Evolutionary conservation across 2,888 invertebrate species (phyloP).

Genomic region (Pristionchus maxplancki): DNA sequence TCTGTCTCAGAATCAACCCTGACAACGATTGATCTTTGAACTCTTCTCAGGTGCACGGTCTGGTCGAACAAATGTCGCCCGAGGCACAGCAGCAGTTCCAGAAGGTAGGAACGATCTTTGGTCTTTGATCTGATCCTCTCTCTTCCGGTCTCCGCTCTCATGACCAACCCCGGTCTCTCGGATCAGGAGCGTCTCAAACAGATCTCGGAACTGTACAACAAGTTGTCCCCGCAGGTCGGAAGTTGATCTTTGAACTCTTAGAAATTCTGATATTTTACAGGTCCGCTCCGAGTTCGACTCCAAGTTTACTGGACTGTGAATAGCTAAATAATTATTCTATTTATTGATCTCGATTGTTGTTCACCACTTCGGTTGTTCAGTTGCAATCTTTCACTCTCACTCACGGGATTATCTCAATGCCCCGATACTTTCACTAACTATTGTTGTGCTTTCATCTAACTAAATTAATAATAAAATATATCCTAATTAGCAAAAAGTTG

Average conservation of each 20-base stretch:
- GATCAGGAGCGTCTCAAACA: constrained; percentile 61
- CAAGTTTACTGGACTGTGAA: constrained; percentile 59
- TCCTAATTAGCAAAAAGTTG: background rate
- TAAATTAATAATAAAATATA: constrained; percentile 12
- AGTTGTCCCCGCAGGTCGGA: constrained; percentile 37
- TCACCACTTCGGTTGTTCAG: constrained; percentile 8
- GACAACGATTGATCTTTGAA: background rate
- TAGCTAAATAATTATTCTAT: background rate
- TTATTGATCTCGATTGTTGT: constrained; percentile 27
- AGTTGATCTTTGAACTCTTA: constrained; percentile 10
- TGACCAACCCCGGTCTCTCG: constrained; percentile 60
- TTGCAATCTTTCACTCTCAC: constrained; percentile 42
- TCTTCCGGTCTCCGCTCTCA: constrained; percentile 61
- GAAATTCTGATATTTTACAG: background rate
- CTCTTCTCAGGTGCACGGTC: constrained; percentile 56
- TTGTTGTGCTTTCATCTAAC: background rate
- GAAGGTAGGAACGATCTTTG: constrained; percentile 53
- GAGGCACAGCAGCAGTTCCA: constrained; percentile 67
- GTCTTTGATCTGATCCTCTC: background rate
- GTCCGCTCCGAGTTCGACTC: constrained; percentile 60
- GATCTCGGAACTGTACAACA: constrained; percentile 62
- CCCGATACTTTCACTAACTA: constrained; percentile 28
- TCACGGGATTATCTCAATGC: background rate
- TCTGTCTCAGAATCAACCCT: background rate
- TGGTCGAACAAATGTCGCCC: constrained; percentile 61